Conservation (phyloP, 2,888 invertebrate species). For the Blastobasis adustella region DNA sequence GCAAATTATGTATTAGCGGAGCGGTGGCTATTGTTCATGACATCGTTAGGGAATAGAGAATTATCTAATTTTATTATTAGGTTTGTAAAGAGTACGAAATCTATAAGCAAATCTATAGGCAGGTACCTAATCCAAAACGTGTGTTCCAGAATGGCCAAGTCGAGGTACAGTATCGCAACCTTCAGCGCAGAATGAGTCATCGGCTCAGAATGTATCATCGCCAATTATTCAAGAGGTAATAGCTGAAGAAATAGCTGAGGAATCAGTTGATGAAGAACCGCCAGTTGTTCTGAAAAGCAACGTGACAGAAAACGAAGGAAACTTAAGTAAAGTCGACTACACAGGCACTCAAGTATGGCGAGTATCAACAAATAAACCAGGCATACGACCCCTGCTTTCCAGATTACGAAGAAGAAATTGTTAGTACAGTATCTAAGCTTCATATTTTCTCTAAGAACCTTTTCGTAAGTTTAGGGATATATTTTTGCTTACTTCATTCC, state of each 20-base stretch:
- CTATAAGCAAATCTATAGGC: no score
- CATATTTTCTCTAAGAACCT: neutral
- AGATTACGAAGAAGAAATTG: constrained; percentile 52
- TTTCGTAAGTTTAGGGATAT: constrained; percentile 20
- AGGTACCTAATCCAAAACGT: no score
- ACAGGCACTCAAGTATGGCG: constrained; percentile 87
- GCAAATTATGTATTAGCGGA: no score
- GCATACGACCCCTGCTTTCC: constrained; percentile 43
- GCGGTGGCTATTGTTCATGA: no score
- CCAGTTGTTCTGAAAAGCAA: constrained; percentile 19
- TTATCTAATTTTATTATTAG: no score
- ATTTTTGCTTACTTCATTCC: constrained; percentile 18
- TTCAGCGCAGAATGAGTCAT: neutral
- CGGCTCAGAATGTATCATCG: no score
- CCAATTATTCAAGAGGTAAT: constrained; percentile 4
- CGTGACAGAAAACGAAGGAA: constrained; percentile 21
- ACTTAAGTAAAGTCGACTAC: constrained; percentile 73
- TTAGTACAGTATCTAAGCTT: constrained; percentile 26
- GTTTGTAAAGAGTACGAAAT: no score
- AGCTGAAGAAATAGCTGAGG: constrained; percentile 12
- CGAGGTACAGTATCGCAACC: constrained; percentile 58
- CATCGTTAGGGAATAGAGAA: no score
- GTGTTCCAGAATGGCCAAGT: constrained; percentile 32
- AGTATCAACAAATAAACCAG: constrained; percentile 69
- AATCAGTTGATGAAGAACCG: constrained; percentile 16